These are phyloP conservation scores for Arrhamphus sclerolepis DNA, from an alignment of 2,797 vertebrate genomes.

Conservation along the genomic window DNA sequence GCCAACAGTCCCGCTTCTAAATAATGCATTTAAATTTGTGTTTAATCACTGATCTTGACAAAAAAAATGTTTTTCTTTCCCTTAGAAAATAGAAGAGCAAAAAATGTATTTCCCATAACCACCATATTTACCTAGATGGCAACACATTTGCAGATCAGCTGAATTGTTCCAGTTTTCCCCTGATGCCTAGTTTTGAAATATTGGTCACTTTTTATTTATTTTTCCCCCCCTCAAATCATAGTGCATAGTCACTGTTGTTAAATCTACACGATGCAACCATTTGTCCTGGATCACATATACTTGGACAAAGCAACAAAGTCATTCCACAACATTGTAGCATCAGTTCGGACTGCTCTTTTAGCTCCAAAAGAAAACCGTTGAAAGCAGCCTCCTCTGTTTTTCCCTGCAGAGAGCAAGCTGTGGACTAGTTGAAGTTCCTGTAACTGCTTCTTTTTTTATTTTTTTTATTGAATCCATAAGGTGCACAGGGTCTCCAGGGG, in stretches of 20 bases:
- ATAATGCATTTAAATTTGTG: neutral
- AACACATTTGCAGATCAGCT: too few species aligned
- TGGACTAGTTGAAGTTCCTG: conserved; percentile 62
- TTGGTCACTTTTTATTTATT: too few species aligned
- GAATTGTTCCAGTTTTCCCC: too few species aligned
- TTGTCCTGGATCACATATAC: neutral
- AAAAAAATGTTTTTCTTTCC: conserved; percentile 20
- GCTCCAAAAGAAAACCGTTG: conserved; percentile 57
- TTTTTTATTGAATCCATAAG: conserved; percentile 74
- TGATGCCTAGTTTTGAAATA: too few species aligned
- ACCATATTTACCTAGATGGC: too few species aligned
- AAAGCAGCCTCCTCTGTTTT: conserved; percentile 55
- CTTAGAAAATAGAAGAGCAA: too few species aligned
- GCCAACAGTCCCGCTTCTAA: conserved; percentile 23
- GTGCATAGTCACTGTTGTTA: too few species aligned
- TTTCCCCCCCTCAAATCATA: too few species aligned
- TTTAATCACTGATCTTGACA: conserved; percentile 27
- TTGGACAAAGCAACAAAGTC: neutral
- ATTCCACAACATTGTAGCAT: conserved; percentile 43
- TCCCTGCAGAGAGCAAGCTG: conserved; percentile 66
- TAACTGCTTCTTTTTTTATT: conserved; percentile 48
- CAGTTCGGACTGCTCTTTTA: conserved; percentile 35
- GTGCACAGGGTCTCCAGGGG: conserved; percentile 59
- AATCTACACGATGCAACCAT: too few species aligned
- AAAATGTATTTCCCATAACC: too few species aligned